phyloP scores from a whole-genome alignment of 2,113 vertebrate genomes.

The Nanger granti region DNA sequence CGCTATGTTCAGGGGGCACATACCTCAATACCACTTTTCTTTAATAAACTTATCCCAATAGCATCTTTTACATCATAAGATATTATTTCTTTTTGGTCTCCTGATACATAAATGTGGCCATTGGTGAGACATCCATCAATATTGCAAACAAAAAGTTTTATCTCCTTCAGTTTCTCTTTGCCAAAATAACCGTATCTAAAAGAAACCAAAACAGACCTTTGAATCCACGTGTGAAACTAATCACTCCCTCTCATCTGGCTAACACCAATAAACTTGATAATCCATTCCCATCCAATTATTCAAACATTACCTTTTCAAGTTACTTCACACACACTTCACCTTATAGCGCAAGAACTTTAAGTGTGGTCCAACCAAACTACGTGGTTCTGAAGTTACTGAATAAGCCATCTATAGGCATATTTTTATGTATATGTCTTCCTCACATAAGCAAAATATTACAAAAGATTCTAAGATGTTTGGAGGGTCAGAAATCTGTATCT shows the following conservation, averaged over 20 bases:
- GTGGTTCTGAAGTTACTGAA: background rate
- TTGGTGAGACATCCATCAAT: constrained; percentile 90
- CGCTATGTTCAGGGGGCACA: constrained; percentile 28
- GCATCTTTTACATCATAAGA: constrained; percentile 84
- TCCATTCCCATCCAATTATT: background rate
- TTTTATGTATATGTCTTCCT: background rate
- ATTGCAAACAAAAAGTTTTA: constrained; percentile 87
- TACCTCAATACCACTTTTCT: constrained; percentile 86
- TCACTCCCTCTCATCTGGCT: background rate
- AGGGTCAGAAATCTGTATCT: background rate
- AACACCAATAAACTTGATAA: background rate
- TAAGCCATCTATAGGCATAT: background rate
- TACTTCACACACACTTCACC: background rate
- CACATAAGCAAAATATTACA: background rate
- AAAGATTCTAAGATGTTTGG: background rate
- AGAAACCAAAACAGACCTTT: constrained; percentile 63
- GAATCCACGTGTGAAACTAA: background rate
- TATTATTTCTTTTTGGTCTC: constrained; percentile 83
- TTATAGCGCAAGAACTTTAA: background rate
- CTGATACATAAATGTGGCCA: constrained; percentile 83
- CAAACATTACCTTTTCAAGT: background rate
- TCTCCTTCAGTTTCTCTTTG: constrained; percentile 80
- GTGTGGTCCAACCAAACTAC: background rate
- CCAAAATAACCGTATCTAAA: constrained; percentile 94
- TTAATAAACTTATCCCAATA: constrained; percentile 81